Evolutionary conservation across 92 coral and sea anemone genomes (phyloP), one percentile per base, ranked within the genome.

Genomic region (Blastomussa wellsi): DNA sequence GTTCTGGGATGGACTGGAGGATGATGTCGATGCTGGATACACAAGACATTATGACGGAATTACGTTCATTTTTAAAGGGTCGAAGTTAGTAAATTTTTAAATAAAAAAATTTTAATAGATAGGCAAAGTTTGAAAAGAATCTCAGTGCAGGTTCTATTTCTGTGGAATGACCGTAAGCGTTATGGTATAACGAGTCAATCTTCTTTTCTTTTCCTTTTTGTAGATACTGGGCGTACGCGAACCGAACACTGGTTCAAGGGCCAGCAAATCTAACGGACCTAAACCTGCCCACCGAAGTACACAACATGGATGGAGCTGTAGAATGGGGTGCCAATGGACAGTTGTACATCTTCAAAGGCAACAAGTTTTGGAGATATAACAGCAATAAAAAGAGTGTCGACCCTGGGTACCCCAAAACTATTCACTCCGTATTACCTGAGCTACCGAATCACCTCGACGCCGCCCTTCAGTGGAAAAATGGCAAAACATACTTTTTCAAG

Each of bases 1-100:
- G 51, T 92, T 80, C 85, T 96, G 98, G 98, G 94, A 93, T 31
- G 89, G 89, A 55, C 88, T 96, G 35, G 95, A 93, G 77, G 88
- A 44, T 67, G 77, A 91, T 68, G 84, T 96, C 37, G 97, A 96
- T 42, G 96, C 99, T 44, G 99, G 93, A n/a, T 95, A 92, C 69
- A 84, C 82, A 7, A 88, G 93, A 37, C 86, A 79, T 5, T 38
- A 51, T 28, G 95, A 96, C 86, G 90, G 94, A 7, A 81, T 87
- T 17, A 96, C 93, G 5, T 86, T 92, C 51, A 88, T 96, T 90
- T 89, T 96, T 72, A 96, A 94, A 85, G 99, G 98, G 37, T 57
- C 86, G 19, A 83, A 42, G 86, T 83, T 20, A 57, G 76, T 59
- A 31, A 24, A 42, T 32, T 22, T n/a, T n/a, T n/a, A n/a, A n/a